Conservation (phyloP, 2,888 invertebrate genomes). For the Microctonus aethiopoides region DNA sequence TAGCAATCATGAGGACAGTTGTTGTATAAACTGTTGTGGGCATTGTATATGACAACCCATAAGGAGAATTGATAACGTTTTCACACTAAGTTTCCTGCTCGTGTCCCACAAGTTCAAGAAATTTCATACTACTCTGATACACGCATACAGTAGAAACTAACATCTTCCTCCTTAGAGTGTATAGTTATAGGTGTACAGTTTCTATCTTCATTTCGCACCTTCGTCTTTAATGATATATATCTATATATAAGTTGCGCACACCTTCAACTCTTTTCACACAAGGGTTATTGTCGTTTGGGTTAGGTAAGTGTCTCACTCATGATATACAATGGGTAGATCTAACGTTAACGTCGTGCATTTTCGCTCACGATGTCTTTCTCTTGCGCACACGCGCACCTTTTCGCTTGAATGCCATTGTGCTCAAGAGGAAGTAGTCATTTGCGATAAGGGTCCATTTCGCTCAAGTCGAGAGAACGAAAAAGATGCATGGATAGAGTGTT, state of each 20-base stretch:
- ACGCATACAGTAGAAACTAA: neutral
- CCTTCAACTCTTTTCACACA: slow-evolving; percentile 9
- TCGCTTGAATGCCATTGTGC: slow-evolving; percentile 61
- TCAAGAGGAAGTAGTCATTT: slow-evolving; percentile 63
- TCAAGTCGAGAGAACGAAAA: neutral
- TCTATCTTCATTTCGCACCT: neutral
- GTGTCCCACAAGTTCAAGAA: neutral
- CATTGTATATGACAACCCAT: neutral
- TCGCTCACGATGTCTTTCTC: neutral
- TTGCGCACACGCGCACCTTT: neutral
- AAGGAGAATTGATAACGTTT: slow-evolving; percentile 28
- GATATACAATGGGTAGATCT: slow-evolving; percentile 32
- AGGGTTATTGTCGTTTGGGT: slow-evolving; percentile 47
- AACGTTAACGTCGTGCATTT: slow-evolving; percentile 4
- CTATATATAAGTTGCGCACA: neutral
- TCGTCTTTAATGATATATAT: neutral
- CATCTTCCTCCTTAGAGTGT: neutral
- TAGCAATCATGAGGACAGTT: neutral
- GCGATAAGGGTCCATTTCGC: slow-evolving; percentile 59
- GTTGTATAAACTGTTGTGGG: slow-evolving; percentile 4
- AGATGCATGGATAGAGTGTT: neutral
- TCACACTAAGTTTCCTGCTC: slow-evolving; percentile 1
- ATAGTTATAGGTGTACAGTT: neutral
- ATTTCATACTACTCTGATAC: neutral
- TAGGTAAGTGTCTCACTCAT: slow-evolving; percentile 50